Evolutionary conservation across 2,113 vertebrate genomes (phyloP), one percentile per base, ranked within the genome.

Genomic region (Tragelaphus strepsiceros): DNA sequence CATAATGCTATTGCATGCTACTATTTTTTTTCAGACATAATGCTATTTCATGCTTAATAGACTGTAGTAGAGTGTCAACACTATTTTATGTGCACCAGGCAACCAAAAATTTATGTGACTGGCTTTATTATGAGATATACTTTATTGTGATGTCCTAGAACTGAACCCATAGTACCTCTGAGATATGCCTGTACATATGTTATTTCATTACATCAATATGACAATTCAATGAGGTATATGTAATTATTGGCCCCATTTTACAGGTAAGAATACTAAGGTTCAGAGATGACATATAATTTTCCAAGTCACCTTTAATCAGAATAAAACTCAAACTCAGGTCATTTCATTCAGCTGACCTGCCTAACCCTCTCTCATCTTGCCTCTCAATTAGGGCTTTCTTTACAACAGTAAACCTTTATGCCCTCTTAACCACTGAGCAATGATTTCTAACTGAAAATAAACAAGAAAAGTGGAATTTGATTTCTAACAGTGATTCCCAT

Each of bases 261-360:
- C 28, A 89, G 32, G 62, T 17, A 89, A 77, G n/a, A 21, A 96
- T 64, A 96, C 8, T 39, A 43, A 91, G 67, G 3, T 30, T 96
- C 24, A 88, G 53, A 32, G 54, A 74, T 24, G 6, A 49, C 6
- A 51, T 2, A 6, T 26, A 51, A 51, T 92, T 46, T 88, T 83
- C 32, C 17, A 35, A 46, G 54, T 35, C 32, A 30, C 32, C 10
- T 59, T 46, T 26, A 77, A 46, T 82, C 43, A 51, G 32, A 83
- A 32, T 35, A 21, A 62, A 90, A n/a, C 28, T 84, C 67, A 54
- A n/a, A 92, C 43, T 21, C 62, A n/a, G 10, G 54, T 56, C 51
- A 88, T 88, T 35, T 67, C 43, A 39, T 43, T 22, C 67, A 51
- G 19, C 7, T 32, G 32, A 15, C 1, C 30, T 15, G 9, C 6